Evolutionary conservation across 2,888 invertebrate species (phyloP), one percentile per base, ranked within the genome.

Genomic region (Tetanocera ferruginea): DNA sequence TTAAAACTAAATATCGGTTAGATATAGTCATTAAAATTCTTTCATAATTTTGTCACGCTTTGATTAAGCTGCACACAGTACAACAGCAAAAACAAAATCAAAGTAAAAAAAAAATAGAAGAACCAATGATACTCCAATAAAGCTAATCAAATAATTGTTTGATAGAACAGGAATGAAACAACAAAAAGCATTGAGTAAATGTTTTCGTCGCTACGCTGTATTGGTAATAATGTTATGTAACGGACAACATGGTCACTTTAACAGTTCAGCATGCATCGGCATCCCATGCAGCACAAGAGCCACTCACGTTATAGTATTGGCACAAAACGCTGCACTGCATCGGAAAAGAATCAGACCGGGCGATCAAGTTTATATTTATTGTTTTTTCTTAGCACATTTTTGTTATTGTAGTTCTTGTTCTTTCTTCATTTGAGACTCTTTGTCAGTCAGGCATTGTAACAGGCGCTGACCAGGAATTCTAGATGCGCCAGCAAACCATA

Each of bases 211-310:
- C 69, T 37, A 76, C 76, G 76, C 76, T 62, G 70, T 43, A 70
- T 76, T 70, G 70, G 28, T 62, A 76, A 76, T 60, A 76, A 76
- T 76, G 76, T 76, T 76, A 70, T 49, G 70, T 76, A 76, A 76
- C 76, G 76, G 76, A 49, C 69, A 70, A 67, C 57, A 60, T 72
- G 72, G 72, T 72, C 72, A 72, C 51, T 69, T 69, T 69, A 69
- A 69, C 69, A 69, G 69, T 69, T 51, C 69, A 25, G n/a, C 51
- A n/a, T 69, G 69, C 69, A 69, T 69, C 23, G 51, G 64, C 37
- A 66, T 67, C 2, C 67, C 5, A 43, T 23, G 37, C 23, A 2
- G 60, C 37, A 49, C 19, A 49, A n/a, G 23, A 37, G 37, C 14
- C 43, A 67, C 67, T 43, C 67, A 67, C 37, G 43, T 19, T 23